Evolutionary conservation across 2,113 vertebrate genomes (phyloP).

Genomic region (Chinchilla lanigera): DNA sequence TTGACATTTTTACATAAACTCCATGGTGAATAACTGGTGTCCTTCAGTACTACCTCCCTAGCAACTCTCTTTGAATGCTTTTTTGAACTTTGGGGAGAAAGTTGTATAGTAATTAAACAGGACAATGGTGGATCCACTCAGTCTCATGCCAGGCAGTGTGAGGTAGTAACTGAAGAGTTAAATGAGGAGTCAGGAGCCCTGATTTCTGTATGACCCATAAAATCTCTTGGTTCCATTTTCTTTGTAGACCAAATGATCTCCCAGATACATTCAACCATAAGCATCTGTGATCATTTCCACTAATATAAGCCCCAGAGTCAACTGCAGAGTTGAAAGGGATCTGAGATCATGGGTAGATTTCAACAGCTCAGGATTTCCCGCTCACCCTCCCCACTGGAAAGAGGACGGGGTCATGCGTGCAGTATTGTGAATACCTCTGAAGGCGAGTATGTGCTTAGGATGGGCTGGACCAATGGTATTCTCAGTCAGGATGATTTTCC

Average conservation of each 20-base stretch:
- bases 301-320: neutral
- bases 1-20: conserved; percentile 37
- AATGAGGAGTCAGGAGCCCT: neutral
- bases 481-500: neutral
- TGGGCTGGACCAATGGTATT: neutral
- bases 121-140: neutral
- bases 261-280: neutral
- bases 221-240: neutral
- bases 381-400: neutral
- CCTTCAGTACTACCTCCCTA: neutral
- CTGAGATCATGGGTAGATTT: neutral
- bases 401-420: neutral
- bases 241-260: conserved; percentile 5
- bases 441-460: neutral
- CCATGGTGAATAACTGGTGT: conserved; percentile 13
- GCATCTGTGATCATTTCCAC: neutral
- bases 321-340: conserved; percentile 10
- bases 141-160: neutral
- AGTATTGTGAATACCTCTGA: neutral
- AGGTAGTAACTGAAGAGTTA: neutral
- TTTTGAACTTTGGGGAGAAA: conserved; percentile 65
- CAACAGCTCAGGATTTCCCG: neutral
- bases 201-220: neutral
- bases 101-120: conserved; percentile 40
- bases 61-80: conserved; percentile 18